Evolutionary conservation across 1,140 invertebrate genomes (phyloP).

Genomic region (Agrilus planipennis): DNA sequence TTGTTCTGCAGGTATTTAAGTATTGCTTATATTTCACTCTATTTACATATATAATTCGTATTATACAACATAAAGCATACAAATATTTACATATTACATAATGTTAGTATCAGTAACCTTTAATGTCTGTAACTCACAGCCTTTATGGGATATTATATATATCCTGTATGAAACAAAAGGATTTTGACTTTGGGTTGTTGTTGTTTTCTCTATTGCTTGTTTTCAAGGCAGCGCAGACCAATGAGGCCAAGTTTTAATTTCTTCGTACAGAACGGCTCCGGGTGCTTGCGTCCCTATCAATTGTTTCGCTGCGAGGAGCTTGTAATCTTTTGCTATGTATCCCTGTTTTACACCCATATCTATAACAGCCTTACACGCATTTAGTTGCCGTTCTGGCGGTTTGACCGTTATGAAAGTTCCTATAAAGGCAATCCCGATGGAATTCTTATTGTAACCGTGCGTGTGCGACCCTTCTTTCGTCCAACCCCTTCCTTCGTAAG

Average conservation of each 20-base stretch:
- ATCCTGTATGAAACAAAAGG: too few species aligned
- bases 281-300: constrained; percentile 28
- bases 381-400: constrained; percentile 16
- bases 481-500: constrained; percentile 71
- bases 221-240: too few species aligned
- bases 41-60: too few species aligned
- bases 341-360: constrained; percentile 21
- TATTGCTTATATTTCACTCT: too few species aligned
- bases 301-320: constrained; percentile 30
- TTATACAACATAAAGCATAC: too few species aligned
- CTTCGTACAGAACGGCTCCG: constrained; percentile 31
- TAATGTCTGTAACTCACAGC: too few species aligned
- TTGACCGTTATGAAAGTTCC: constrained; percentile 34
- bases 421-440: constrained; percentile 44
- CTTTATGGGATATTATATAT: too few species aligned
- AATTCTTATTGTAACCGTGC: constrained; percentile 44
- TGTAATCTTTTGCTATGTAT: constrained; percentile 27
- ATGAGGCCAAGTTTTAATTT: constrained; percentile 46
- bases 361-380: constrained; percentile 23
- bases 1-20: too few species aligned
- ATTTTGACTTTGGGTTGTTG: too few species aligned
- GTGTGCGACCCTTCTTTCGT: constrained; percentile 58
- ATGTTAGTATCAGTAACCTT: too few species aligned
- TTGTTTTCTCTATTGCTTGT: too few species aligned
- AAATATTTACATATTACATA: too few species aligned